Evolutionary conservation across 2,888 invertebrate genomes (phyloP).

Genomic region (Uloborus plumipes): DNA sequence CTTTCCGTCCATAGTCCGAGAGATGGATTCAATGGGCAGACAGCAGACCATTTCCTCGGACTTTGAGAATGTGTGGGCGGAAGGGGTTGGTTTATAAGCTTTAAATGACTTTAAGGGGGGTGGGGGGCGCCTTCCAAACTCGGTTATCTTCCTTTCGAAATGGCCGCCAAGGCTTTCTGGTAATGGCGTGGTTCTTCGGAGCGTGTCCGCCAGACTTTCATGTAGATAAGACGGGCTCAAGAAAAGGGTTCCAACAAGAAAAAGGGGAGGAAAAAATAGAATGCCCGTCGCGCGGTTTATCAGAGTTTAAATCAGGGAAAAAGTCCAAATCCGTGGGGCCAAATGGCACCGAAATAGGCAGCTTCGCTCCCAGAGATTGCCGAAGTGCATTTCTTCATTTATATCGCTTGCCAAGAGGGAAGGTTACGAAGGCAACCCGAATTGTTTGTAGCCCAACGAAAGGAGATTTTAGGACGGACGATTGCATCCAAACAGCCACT

Average conservation of each 20-base stretch:
- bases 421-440: constrained; percentile 42
- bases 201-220: constrained; percentile 47
- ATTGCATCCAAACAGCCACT: constrained; percentile 56
- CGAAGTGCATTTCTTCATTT: constrained; percentile 56
- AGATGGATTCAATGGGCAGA: too few species aligned
- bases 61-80: neutral
- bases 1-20: too few species aligned
- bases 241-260: constrained; percentile 36
- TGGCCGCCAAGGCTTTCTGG: constrained; percentile 36
- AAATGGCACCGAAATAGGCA: constrained; percentile 57
- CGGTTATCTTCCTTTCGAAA: constrained; percentile 46
- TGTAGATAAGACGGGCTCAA: constrained; percentile 51
- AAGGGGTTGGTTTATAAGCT: constrained; percentile 36
- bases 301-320: constrained; percentile 61
- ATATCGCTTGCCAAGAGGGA: constrained; percentile 44
- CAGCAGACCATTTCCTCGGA: too few species aligned
- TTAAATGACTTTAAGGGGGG: constrained; percentile 42
- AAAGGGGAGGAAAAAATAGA: constrained; percentile 38
- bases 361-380: constrained; percentile 60
- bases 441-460: constrained; percentile 53
- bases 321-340: constrained; percentile 47
- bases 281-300: constrained; percentile 49
- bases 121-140: constrained; percentile 41
- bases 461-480: constrained; percentile 43
- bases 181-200: constrained; percentile 44